These are phyloP conservation scores for Napeogenes inachia DNA, from an alignment of 2,888 invertebrate species.

Conservation along the genomic window DNA sequence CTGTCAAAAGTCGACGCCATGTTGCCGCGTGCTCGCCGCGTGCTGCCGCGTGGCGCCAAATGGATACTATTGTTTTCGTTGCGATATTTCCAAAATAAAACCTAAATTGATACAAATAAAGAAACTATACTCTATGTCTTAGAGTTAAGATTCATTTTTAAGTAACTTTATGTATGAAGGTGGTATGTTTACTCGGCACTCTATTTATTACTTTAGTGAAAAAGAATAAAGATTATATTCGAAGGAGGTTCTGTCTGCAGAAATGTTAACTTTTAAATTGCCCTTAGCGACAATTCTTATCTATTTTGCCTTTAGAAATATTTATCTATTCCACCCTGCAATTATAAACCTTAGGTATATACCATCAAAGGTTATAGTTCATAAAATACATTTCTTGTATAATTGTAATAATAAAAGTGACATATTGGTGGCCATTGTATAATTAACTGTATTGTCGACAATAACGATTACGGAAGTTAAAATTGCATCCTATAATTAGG, in stretches of 20 bases:
- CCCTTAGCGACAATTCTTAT: constrained; percentile 18
- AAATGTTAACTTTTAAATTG: constrained; percentile 20
- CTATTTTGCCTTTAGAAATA: constrained; percentile 13
- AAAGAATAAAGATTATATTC: constrained; percentile 4
- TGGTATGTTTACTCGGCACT: constrained; percentile 1
- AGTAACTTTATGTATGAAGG: constrained; percentile 10
- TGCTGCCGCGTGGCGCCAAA: constrained; percentile 42
- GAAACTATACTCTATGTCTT: neutral
- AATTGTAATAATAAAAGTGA: constrained; percentile 33
- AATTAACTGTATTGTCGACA: constrained; percentile 37
- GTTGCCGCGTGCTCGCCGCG: constrained; percentile 51
- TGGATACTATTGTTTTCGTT: constrained; percentile 48
- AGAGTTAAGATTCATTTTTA: constrained; percentile 11
- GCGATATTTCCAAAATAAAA: constrained; percentile 28
- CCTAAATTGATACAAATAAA: neutral
- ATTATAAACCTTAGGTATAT: constrained; percentile 7
- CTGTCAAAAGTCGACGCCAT: constrained; percentile 50
- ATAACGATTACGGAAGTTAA: constrained; percentile 34
- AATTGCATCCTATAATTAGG: constrained; percentile 34
- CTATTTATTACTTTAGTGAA: constrained; percentile 1
- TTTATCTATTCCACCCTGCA: neutral
- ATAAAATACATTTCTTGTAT: neutral
- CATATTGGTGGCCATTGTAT: constrained; percentile 34
- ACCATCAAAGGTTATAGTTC: neutral
- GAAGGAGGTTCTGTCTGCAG: constrained; percentile 4